Evolutionary conservation across 2,797 vertebrate genomes (phyloP), one percentile per base, ranked within the genome.

Genomic region (Saxicola maurus): DNA sequence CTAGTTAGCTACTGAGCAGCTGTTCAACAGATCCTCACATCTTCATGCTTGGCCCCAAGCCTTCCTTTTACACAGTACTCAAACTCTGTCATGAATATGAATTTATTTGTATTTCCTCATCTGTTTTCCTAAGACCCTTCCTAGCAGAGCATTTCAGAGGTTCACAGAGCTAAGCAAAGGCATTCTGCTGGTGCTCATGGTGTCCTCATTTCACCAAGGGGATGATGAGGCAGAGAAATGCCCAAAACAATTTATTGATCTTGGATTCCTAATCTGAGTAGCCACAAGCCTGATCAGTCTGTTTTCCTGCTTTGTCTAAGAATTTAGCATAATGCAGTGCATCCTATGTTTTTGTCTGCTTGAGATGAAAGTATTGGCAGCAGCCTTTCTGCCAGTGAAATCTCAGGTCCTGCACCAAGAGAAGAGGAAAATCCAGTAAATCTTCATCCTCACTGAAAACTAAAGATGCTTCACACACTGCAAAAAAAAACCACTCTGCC

Each of bases 71-170:
- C 37, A 64, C 7, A 10, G 42, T 49, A 82, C 60, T 91, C 49
- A 86, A 74, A 65, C 30, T 59, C 74, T 40, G 46, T 31, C 31
- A 74, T 71, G 51, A 86, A 87, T 88, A 85, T 35, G 25, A 90
- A 88, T 91, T 92, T 77, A 71, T 74, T 94, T 86, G 78, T 67
- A 93, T 87, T 92, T 90, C 38, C 28, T 91, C 46, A 31, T 65
- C 64, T 86, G 14, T 83, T 91, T 91, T 93, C 43, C 35, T 66
- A 59, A 53, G 49, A 24, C 30, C 10, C 3, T 90, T 91, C 72
- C 66, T 68, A 77, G 42, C 43, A 88, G 52, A 88, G 38, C 19
- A 60, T 79, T 56, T 90, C 48, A 67, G 60, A 86, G 31, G 11
- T 73, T 84, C 71, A 49, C 27, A 67, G 37, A 75, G 55, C 45